A percentile compares a stretch with the other conserved stretches of the same genome.
phyloP scores from a whole-genome alignment of 1,140 invertebrate genomes.

The Tribolium castaneum region DNA sequence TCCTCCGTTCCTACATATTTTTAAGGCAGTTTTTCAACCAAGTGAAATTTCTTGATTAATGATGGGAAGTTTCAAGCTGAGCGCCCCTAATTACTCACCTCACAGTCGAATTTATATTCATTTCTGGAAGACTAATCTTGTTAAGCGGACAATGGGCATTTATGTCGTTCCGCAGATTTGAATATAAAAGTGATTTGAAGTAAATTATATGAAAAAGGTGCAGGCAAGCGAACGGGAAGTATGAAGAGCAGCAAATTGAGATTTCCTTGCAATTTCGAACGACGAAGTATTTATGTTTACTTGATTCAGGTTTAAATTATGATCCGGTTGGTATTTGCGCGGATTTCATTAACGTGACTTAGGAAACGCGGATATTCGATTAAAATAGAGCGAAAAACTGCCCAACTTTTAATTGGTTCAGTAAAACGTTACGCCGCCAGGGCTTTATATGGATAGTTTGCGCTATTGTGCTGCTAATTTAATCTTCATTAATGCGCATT shows the following conservation, averaged over 20 bases:
- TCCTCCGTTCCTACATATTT: conserved; percentile 1
- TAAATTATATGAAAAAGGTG: conserved; percentile 5
- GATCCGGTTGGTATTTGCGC: not conserved
- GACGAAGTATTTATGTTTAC: not conserved
- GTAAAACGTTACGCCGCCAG: not conserved
- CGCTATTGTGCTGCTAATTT: not conserved
- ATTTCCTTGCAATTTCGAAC: not conserved
- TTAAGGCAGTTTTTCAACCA: not conserved
- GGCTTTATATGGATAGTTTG: not conserved
- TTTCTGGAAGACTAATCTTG: conserved; percentile 25
- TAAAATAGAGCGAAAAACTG: not conserved
- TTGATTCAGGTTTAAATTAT: not conserved
- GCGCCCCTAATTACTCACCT: conserved; percentile 4
- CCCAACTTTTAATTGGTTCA: conserved; percentile 20
- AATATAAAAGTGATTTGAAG: conserved; percentile 10
- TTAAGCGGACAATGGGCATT: conserved; percentile 26
- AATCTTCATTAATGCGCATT: not conserved
- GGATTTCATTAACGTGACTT: not conserved
- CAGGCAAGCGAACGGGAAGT: not conserved
- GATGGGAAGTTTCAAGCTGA: conserved; percentile 5
- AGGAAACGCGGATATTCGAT: not conserved
- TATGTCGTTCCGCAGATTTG: not conserved
- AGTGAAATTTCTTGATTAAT: conserved; percentile 18
- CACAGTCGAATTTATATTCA: conserved; percentile 4
- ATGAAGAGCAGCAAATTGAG: conserved; percentile 2